phyloP scores from a whole-genome alignment of 2,888 invertebrate species.

The Alsophila aescularia region DNA sequence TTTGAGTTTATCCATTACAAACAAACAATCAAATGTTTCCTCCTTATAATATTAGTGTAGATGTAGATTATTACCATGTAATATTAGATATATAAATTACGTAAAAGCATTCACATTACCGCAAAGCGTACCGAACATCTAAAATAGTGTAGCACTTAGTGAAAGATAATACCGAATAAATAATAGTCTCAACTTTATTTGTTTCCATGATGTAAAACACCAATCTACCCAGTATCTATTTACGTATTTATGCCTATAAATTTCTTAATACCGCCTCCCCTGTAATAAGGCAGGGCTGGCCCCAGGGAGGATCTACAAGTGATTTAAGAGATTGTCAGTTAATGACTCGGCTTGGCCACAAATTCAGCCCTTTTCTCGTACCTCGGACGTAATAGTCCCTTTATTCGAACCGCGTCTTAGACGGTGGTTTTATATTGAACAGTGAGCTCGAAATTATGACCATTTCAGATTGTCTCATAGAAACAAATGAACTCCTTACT shows the following conservation, averaged over 20 bases:
- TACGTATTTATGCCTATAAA: conserved; percentile 50
- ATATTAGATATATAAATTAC: no score
- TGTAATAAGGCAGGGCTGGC: conserved; percentile 66
- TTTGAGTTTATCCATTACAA: no score
- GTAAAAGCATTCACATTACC: no score
- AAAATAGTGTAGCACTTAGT: no score
- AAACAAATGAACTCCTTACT: not conserved
- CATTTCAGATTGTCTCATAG: conserved; percentile 1
- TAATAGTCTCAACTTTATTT: not conserved
- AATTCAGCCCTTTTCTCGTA: conserved; percentile 70
- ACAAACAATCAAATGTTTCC: no score
- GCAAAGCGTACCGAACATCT: no score
- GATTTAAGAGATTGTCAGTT: conserved; percentile 81
- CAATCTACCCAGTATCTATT: conserved; percentile 24
- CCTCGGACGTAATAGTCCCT: conserved; percentile 56
- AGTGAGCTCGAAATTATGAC: conserved; percentile 39
- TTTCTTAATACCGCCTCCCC: conserved; percentile 76
- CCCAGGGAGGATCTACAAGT: conserved; percentile 73
- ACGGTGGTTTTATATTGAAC: conserved; percentile 25
- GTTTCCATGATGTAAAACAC: not conserved
- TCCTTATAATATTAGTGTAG: no score
- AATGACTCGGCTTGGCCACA: conserved; percentile 72
- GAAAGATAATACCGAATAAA: no score
- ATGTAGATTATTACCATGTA: no score
- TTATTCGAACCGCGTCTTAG: conserved; percentile 39